A percentile compares a stretch with the other conserved stretches of the same genome.
Evolutionary conservation across 1,140 invertebrate genomes (phyloP).

Genomic region (Galendromus occidentalis): DNA sequence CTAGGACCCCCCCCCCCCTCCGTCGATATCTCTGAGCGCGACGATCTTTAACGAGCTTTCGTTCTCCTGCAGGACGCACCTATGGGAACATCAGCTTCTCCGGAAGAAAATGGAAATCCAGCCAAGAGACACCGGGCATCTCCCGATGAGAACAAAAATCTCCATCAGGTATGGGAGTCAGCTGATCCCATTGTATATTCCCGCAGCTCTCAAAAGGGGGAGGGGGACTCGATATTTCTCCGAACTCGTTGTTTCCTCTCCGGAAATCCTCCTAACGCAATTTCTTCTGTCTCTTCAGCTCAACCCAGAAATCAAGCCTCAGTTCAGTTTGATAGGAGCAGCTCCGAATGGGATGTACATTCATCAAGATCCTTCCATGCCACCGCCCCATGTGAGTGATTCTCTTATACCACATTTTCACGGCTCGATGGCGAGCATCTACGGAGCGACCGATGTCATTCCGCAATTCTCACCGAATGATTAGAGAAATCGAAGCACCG

Average conservation of each 20-base stretch:
- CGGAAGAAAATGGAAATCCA: neutral
- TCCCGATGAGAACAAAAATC: constrained; percentile 8
- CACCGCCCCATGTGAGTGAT: constrained; percentile 8
- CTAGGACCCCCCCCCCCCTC: no score
- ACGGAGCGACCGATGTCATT: no score
- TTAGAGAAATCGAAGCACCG: no score
- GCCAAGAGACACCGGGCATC: neutral
- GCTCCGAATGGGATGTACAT: neutral
- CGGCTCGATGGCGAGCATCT: no score
- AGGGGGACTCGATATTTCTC: no score
- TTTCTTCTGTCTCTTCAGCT: neutral
- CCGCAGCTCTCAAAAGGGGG: neutral
- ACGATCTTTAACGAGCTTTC: no score
- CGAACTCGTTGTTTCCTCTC: neutral
- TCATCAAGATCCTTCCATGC: constrained; percentile 1
- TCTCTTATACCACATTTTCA: no score
- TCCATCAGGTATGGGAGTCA: neutral
- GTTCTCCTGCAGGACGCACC: no score
- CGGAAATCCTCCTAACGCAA: neutral
- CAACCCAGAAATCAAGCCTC: neutral
- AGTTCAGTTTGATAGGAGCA: neutral
- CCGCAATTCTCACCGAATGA: no score
- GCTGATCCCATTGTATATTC: neutral
- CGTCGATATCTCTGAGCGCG: no score
- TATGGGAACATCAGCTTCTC: no score